Conservation (phyloP, 2,113 vertebrate species). For the Siniperca chuatsi region DNA sequence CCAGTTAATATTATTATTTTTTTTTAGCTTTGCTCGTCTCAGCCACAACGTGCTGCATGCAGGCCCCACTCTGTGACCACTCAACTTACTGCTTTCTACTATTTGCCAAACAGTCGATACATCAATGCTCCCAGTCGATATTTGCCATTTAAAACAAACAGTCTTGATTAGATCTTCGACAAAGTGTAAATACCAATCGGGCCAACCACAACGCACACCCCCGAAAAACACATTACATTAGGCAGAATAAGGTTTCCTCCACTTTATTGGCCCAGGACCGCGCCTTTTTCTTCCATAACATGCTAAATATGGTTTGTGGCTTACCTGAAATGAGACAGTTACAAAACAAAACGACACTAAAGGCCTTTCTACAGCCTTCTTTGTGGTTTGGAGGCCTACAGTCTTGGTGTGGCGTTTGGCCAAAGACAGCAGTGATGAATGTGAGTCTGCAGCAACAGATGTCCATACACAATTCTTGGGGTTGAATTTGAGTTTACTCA, state of each 20-base stretch:
- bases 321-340: slow-evolving; percentile 72
- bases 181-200: slow-evolving; percentile 79
- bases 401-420: slow-evolving; percentile 62
- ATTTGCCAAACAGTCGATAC: slow-evolving; percentile 79
- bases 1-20: neutral
- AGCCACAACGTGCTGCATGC: slow-evolving; percentile 42
- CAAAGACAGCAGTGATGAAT: slow-evolving; percentile 77
- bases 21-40: slow-evolving; percentile 5
- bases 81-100: slow-evolving; percentile 69
- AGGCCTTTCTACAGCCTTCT: slow-evolving; percentile 34
- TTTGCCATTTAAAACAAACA: slow-evolving; percentile 82
- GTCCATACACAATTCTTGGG: slow-evolving; percentile 99
- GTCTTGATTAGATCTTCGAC: slow-evolving; percentile 82
- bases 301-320: slow-evolving; percentile 36
- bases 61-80: slow-evolving; percentile 61
- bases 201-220: slow-evolving; percentile 34
- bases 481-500: slow-evolving; percentile 91
- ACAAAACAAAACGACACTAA: slow-evolving; percentile 38
- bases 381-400: slow-evolving; percentile 55
- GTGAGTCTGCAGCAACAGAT: slow-evolving; percentile 97
- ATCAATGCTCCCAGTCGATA: slow-evolving; percentile 76
- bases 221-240: slow-evolving; percentile 71
- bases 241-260: slow-evolving; percentile 65
- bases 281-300: slow-evolving; percentile 19
- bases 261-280: slow-evolving; percentile 69